Conservation (phyloP, 2,797 vertebrate genomes). For the Decapterus maruadsi region DNA sequence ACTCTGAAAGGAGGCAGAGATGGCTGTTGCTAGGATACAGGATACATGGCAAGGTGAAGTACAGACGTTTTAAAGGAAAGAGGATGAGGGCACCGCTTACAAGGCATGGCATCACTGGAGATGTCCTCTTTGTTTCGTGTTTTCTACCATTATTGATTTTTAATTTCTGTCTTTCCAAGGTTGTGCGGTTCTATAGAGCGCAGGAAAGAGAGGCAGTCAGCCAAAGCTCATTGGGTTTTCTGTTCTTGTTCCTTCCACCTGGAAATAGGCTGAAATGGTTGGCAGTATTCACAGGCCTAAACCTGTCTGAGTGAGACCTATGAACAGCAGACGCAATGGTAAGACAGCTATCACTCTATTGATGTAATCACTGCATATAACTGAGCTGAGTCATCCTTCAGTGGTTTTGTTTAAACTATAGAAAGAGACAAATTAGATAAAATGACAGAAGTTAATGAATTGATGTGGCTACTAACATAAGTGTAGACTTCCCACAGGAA, state of each 20-base stretch:
- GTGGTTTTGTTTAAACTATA: constrained; percentile 17
- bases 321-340: constrained; percentile 92
- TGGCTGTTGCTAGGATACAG: constrained; percentile 90
- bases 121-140: constrained; percentile 60
- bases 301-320: constrained; percentile 85
- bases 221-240: constrained; percentile 34
- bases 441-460: neutral
- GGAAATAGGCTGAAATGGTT: constrained; percentile 86
- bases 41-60: constrained; percentile 88
- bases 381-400: constrained; percentile 12
- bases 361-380: constrained; percentile 18
- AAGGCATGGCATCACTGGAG: constrained; percentile 65
- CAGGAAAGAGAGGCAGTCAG: constrained; percentile 25
- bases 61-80: constrained; percentile 81
- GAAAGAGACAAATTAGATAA: neutral
- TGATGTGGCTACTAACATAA: neutral
- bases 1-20: constrained; percentile 84
- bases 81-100: constrained; percentile 66
- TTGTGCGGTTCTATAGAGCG: constrained; percentile 37
- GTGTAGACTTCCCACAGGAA: neutral
- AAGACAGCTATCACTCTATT: constrained; percentile 65
- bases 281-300: constrained; percentile 81
- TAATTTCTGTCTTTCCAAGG: constrained; percentile 35
- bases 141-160: constrained; percentile 32
- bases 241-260: constrained; percentile 58